Evolutionary conservation across 2,888 invertebrate species (phyloP).

Genomic region (Callyntrura guangdongensis): DNA sequence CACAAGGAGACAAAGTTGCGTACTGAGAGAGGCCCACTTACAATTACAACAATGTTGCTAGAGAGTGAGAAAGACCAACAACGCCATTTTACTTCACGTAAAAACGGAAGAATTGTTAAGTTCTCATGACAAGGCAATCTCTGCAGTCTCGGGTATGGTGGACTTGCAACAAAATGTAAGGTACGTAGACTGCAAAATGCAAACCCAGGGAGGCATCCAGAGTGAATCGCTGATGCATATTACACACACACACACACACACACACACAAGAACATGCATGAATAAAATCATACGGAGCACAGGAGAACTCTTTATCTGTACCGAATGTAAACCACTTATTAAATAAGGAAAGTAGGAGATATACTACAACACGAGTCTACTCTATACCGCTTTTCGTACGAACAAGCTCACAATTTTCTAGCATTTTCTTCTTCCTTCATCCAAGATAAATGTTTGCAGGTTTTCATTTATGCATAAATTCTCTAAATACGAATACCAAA

Average conservation of each 20-base stretch:
- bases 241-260: conserved; percentile 29
- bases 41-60: conserved; percentile 9
- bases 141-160: conserved; percentile 1
- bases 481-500: neutral
- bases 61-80: neutral
- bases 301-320: conserved; percentile 43
- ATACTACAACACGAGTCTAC: neutral
- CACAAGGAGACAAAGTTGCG: conserved; percentile 16
- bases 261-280: conserved; percentile 44
- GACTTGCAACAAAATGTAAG: conserved; percentile 25
- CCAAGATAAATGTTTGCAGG: conserved; percentile 44
- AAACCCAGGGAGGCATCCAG: conserved; percentile 17
- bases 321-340: conserved; percentile 60
- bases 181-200: conserved; percentile 47
- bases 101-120: neutral
- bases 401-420: neutral
- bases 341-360: conserved; percentile 63
- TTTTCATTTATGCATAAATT: conserved; percentile 49
- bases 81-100: neutral
- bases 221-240: conserved; percentile 67
- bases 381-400: neutral
- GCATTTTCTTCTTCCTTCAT: conserved; percentile 10
- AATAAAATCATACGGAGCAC: conserved; percentile 39
- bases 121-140: neutral
- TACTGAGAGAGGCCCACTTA: neutral